These are phyloP conservation scores for Melipona beecheii DNA, from an alignment of 2,888 invertebrate species.

Conservation along the genomic window DNA sequence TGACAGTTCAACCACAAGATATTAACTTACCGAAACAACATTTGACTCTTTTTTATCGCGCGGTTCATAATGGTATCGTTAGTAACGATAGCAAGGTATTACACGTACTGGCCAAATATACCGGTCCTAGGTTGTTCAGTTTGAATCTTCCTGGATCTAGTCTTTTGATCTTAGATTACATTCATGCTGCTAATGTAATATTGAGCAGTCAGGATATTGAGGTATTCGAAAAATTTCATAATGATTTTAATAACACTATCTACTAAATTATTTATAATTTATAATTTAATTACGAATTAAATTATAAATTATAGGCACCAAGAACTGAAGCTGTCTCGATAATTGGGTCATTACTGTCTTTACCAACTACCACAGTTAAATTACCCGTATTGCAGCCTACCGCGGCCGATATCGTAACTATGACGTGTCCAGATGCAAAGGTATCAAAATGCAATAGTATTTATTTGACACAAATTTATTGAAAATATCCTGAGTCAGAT, in stretches of 20 bases:
- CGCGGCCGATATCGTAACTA: conserved; percentile 85
- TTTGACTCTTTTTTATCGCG: conserved; percentile 93
- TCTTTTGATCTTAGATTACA: conserved; percentile 93
- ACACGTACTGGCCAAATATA: conserved; percentile 82
- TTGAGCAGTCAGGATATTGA: conserved; percentile 92
- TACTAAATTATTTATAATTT: not conserved
- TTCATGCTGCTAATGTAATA: conserved; percentile 95
- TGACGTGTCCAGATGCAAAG: conserved; percentile 91
- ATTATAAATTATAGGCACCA: conserved; percentile 87
- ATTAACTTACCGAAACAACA: conserved; percentile 85
- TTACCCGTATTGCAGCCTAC: conserved; percentile 89
- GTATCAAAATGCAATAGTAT: conserved; percentile 81
- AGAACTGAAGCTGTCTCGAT: conserved; percentile 96
- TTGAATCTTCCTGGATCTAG: conserved; percentile 95
- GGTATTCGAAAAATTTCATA: conserved; percentile 53
- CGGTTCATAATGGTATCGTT: conserved; percentile 89
- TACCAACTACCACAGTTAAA: conserved; percentile 89
- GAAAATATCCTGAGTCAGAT: conserved; percentile 4
- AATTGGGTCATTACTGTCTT: conserved; percentile 93
- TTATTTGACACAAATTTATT: not conserved
- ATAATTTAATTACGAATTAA: not conserved
- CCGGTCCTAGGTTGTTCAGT: conserved; percentile 94
- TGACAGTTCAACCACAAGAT: conserved; percentile 92
- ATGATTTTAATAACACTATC: not conserved
- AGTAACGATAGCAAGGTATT: conserved; percentile 84